Evolutionary conservation across 2,888 invertebrate species (phyloP).

Genomic region (Tenthredo distinguenda): DNA sequence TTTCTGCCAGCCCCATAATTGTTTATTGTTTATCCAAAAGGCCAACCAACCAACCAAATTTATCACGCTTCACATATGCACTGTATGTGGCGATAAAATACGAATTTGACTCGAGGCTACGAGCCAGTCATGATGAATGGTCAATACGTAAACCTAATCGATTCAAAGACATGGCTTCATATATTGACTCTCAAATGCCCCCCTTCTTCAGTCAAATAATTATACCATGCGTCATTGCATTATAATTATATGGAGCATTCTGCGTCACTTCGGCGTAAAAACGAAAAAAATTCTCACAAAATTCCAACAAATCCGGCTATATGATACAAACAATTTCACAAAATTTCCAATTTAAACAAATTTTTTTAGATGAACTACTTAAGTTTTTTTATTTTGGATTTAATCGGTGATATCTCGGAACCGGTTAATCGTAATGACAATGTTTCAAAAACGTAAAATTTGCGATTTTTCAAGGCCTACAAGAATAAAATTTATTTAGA

Average conservation of each 20-base stretch:
- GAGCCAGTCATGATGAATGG: constrained; percentile 29
- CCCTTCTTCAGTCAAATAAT: constrained; percentile 28
- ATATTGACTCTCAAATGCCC: constrained; percentile 23
- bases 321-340: no score
- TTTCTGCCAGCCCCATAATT: constrained; percentile 56
- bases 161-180: constrained; percentile 27
- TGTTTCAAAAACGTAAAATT: no score
- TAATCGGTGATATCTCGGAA: no score
- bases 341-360: no score
- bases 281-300: no score
- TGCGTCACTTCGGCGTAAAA: no score
- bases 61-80: constrained; percentile 32
- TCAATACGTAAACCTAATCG: constrained; percentile 23
- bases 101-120: background rate
- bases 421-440: no score
- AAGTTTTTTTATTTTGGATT: no score
- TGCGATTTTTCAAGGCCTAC: no score
- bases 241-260: background rate
- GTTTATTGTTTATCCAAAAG: constrained; percentile 29
- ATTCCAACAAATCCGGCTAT: no score
- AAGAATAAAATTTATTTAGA: no score
- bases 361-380: no score
- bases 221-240: constrained; percentile 40
- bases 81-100: background rate
- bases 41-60: constrained; percentile 44